Conservation (phyloP, 1,140 invertebrate species). For the Batillaria attramentaria region DNA sequence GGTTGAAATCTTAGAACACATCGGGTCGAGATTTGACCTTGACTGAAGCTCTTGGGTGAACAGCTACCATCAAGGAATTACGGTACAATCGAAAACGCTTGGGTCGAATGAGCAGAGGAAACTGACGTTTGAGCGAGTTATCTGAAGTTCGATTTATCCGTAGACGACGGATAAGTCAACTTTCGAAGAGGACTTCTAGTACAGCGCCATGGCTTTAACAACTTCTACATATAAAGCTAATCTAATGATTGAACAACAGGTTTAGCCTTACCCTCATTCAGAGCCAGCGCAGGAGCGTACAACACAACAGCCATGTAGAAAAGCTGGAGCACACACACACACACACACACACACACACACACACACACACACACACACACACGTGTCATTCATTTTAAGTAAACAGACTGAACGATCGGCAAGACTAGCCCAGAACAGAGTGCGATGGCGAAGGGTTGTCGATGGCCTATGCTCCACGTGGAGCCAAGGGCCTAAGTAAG, state of each 20-base stretch:
- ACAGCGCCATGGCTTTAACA: neutral
- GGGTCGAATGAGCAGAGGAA: no score
- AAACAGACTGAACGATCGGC: neutral
- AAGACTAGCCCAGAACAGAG: no score
- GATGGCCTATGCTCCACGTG: no score
- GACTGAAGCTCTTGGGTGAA: no score
- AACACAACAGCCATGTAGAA: slow-evolving; percentile 56
- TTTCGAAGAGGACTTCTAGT: neutral
- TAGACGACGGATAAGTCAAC: neutral
- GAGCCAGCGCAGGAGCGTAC: slow-evolving; percentile 53
- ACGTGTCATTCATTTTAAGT: neutral
- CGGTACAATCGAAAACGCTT: no score
- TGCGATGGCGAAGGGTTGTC: no score
- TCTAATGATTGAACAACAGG: neutral
- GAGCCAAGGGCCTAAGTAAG: no score
- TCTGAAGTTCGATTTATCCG: no score
- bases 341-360: neutral
- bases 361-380: slow-evolving; percentile 1
- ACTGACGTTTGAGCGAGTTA: no score
- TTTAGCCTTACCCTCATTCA: slow-evolving; percentile 51
- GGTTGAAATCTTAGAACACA: neutral
- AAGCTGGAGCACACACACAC: slow-evolving; percentile 38
- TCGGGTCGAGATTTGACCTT: no score
- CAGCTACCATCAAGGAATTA: no score
- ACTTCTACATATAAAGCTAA: neutral